These are phyloP conservation scores for Moxostoma hubbsi DNA, from an alignment of 2,797 vertebrate species.

Conservation along the genomic window DNA sequence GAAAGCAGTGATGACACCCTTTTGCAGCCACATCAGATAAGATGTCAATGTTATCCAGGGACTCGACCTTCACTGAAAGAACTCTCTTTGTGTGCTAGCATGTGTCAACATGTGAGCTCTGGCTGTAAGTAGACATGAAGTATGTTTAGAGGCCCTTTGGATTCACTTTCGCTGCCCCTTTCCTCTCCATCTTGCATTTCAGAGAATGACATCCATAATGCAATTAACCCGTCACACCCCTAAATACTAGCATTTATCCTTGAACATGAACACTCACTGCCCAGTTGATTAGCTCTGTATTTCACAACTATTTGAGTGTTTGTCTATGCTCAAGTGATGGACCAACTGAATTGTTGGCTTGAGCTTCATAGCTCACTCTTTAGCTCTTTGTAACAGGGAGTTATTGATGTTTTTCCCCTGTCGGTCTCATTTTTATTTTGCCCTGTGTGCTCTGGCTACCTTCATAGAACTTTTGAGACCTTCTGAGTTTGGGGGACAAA, in stretches of 20 bases:
- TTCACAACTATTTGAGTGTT: conserved; percentile 7
- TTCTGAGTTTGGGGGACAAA: not conserved
- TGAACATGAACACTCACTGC: conserved; percentile 20
- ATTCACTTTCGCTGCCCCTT: conserved; percentile 30
- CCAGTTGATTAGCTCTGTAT: conserved; percentile 26
- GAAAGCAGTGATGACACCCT: conserved; percentile 38
- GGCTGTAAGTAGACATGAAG: conserved; percentile 19
- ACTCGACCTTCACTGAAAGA: conserved; percentile 59
- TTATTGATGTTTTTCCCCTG: conserved; percentile 37
- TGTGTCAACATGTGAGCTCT: conserved; percentile 31
- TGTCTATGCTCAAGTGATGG: conserved; percentile 10
- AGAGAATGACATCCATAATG: conserved; percentile 58
- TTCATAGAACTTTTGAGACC: not conserved
- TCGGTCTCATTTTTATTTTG: conserved; percentile 17
- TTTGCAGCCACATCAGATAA: conserved; percentile 46
- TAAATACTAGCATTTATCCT: conserved; percentile 29
- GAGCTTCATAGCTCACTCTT: conserved; percentile 21
- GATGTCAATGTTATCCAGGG: conserved; percentile 61
- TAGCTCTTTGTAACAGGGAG: conserved; percentile 30
- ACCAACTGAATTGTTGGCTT: conserved; percentile 32
- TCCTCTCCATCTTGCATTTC: conserved; percentile 48
- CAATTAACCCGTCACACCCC: conserved; percentile 59
- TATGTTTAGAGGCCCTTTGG: not conserved
- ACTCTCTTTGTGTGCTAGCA: conserved; percentile 47
- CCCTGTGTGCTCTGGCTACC: not conserved